A percentile compares a stretch with the other conserved stretches of the same genome.
Conservation (phyloP, 1,140 invertebrate species). For the Ceratina japonica region DNA sequence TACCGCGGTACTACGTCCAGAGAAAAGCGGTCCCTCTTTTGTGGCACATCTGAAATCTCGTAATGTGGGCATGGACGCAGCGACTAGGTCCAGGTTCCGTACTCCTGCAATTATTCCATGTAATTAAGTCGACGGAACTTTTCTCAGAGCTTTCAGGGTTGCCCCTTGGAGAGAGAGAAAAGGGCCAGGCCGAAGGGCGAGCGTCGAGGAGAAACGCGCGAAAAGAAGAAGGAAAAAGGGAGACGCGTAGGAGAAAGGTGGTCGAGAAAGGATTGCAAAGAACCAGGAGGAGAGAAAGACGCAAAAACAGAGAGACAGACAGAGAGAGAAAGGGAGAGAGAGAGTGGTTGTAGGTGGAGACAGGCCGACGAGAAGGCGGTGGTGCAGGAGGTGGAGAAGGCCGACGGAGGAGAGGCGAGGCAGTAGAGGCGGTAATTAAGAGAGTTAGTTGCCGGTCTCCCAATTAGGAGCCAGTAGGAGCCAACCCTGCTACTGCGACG, state of each 20-base stretch:
- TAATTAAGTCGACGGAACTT: constrained; percentile 79
- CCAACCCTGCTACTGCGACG: constrained; percentile 66
- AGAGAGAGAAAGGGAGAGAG: constrained; percentile 22
- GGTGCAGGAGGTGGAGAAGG: constrained; percentile 58
- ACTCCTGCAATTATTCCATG: constrained; percentile 77
- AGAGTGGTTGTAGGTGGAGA: constrained; percentile 53
- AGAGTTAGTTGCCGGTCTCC: constrained; percentile 79
- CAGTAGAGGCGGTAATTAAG: constrained; percentile 78
- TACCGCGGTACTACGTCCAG: too few species aligned
- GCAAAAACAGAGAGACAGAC: constrained; percentile 3
- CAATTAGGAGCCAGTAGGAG: constrained; percentile 77
- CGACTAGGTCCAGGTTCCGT: constrained; percentile 53
- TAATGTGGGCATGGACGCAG: constrained; percentile 57
- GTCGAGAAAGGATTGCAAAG: constrained; percentile 27
- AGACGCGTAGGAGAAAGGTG: constrained; percentile 42
- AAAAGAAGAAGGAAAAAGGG: constrained; percentile 46
- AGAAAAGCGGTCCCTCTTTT: constrained; percentile 48
- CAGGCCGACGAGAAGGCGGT: constrained; percentile 58
- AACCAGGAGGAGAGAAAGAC: constrained; percentile 24
- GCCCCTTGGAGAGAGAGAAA: constrained; percentile 33
- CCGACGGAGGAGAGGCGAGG: constrained; percentile 67
- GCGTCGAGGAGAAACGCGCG: constrained; percentile 24
- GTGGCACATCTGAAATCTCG: constrained; percentile 61
- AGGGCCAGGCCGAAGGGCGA: constrained; percentile 6
- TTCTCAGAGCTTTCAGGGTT: constrained; percentile 68